These are phyloP conservation scores for Scophthalmus maximus DNA, from an alignment of 2,113 vertebrate species.

Conservation along the genomic window DNA sequence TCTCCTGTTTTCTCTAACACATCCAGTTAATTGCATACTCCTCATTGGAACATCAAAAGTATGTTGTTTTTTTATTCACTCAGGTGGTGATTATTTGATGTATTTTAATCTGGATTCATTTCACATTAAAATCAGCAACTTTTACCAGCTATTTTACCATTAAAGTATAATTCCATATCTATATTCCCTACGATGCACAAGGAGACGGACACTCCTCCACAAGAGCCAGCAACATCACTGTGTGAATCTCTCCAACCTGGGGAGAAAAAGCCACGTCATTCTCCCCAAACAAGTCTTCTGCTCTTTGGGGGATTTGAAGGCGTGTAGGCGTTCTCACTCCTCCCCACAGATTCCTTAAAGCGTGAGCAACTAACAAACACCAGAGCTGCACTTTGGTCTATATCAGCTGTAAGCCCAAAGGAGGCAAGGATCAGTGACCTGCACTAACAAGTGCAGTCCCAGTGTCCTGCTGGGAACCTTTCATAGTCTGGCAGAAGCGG, in stretches of 20 bases:
- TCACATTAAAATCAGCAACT: no score
- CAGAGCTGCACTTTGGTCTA: slow-evolving; percentile 30
- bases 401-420: slow-evolving; percentile 43
- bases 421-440: slow-evolving; percentile 55
- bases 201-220: slow-evolving; percentile 5
- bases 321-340: slow-evolving; percentile 1
- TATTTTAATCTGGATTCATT: no score
- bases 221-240: background rate
- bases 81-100: no score
- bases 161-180: no score
- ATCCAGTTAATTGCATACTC: background rate
- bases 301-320: slow-evolving; percentile 9
- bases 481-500: slow-evolving; percentile 32
- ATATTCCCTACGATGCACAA: background rate
- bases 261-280: slow-evolving; percentile 8
- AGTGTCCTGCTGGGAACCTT: slow-evolving; percentile 60
- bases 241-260: slow-evolving; percentile 19
- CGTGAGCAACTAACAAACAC: slow-evolving; percentile 41
- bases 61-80: background rate
- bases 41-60: background rate
- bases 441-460: slow-evolving; percentile 49
- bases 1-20: background rate
- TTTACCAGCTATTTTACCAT: no score
- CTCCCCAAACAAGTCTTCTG: background rate
- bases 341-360: slow-evolving; percentile 45